Percentiles rank a stretch among this genome's conserved stretches.
These are phyloP conservation scores for Coendou prehensilis DNA, from an alignment of 2,797 vertebrate species.

Conservation along the genomic window DNA sequence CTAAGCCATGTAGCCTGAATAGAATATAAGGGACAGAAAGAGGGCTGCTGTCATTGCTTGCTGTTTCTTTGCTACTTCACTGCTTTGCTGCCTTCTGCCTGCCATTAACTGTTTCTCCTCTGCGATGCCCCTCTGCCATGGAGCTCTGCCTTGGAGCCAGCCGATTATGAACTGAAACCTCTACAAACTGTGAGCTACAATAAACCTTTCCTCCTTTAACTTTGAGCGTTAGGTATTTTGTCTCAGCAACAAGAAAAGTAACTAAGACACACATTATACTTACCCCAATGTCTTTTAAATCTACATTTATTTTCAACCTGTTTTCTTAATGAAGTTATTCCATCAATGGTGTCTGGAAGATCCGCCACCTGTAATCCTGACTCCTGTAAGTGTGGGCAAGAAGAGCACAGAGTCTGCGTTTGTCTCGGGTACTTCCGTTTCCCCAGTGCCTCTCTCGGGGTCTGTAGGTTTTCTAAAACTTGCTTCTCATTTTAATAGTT, in stretches of 20 bases:
- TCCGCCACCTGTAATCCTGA: not conserved
- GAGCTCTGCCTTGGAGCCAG: not conserved
- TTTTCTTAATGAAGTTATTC: slow-evolving; percentile 16
- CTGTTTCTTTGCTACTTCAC: not conserved
- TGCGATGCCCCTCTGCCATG: not conserved
- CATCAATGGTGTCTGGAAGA: not conserved
- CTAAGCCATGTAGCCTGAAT: not conserved
- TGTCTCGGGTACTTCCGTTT: not conserved
- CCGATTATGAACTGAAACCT: not conserved
- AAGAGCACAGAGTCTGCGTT: too few relatives aligned
- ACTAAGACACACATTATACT: not conserved
- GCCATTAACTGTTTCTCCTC: not conserved
- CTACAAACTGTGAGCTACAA: not conserved
- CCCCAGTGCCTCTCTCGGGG: not conserved
- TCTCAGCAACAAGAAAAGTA: not conserved
- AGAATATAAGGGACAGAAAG: not conserved
- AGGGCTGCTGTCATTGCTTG: not conserved
- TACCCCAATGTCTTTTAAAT: slow-evolving; percentile 1
- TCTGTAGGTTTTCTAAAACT: not conserved
- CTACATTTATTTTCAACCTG: not conserved
- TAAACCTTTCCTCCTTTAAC: not conserved
- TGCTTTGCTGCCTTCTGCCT: not conserved
- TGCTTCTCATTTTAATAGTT: not conserved
- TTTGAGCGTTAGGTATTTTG: not conserved
- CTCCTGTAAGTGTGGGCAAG: not conserved